Conservation (phyloP, 1,140 invertebrate species). For the Andrena cerasifolii region DNA sequence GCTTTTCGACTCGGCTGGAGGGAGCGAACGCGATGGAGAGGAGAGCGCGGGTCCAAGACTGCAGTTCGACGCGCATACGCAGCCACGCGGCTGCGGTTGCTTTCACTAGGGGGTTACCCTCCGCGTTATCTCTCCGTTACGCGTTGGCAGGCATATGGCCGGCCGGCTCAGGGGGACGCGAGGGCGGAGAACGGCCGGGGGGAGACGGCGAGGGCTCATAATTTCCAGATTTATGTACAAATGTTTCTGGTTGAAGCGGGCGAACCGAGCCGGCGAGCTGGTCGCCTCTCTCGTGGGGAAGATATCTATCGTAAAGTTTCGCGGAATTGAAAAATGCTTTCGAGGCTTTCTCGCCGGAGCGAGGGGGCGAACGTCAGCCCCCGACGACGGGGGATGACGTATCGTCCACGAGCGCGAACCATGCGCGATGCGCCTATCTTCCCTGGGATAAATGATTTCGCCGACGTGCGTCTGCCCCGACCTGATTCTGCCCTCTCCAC, state of each 20-base stretch:
- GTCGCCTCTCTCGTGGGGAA: conserved; percentile 62
- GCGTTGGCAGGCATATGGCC: conserved; percentile 80
- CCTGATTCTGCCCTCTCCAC: not conserved
- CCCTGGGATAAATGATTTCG: conserved; percentile 27
- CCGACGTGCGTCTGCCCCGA: not conserved
- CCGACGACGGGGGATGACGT: conserved; percentile 38
- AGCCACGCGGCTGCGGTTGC: conserved; percentile 50
- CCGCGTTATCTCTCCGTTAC: conserved; percentile 79
- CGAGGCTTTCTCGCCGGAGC: conserved; percentile 49
- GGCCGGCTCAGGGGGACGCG: conserved; percentile 41
- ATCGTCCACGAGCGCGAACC: conserved; percentile 19
- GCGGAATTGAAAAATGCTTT: conserved; percentile 81
- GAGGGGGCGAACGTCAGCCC: conserved; percentile 29
- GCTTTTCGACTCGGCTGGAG: conserved; percentile 11
- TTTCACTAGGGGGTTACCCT: conserved; percentile 59
- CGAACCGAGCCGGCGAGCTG: conserved; percentile 19
- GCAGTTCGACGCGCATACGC: conserved; percentile 44
- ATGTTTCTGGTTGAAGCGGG: conserved; percentile 72
- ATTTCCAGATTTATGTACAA: conserved; percentile 82
- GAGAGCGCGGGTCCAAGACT: conserved; percentile 30
- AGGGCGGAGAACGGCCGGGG: conserved; percentile 42
- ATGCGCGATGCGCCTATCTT: conserved; percentile 16
- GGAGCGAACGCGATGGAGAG: not conserved
- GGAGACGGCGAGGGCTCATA: conserved; percentile 68
- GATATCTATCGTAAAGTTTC: conserved; percentile 79